Evolutionary conservation across 2,113 vertebrate species (phyloP).

Genomic region (Cheirogaleus medius): DNA sequence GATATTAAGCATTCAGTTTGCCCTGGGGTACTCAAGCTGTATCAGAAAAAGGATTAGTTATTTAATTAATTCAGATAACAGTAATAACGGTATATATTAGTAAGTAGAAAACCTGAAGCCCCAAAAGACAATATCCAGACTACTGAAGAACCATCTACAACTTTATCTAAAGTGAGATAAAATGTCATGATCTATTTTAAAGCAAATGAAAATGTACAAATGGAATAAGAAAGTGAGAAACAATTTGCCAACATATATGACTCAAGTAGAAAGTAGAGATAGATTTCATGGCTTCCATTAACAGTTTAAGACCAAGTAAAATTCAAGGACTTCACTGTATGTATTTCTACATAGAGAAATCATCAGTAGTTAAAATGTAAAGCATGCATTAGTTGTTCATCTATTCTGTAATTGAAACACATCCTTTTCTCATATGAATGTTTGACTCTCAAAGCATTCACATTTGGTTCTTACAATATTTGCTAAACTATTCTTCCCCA

Average conservation of each 20-base stretch:
- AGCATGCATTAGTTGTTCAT: constrained; percentile 56
- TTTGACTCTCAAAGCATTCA: constrained; percentile 29
- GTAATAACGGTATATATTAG: constrained; percentile 39
- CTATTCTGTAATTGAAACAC: constrained; percentile 42
- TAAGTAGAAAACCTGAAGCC: constrained; percentile 42
- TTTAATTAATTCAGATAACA: constrained; percentile 67
- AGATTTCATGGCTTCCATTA: constrained; percentile 51
- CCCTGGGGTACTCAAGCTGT: neutral
- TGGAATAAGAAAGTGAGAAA: constrained; percentile 18
- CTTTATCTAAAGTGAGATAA: constrained; percentile 15
- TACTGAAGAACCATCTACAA: neutral
- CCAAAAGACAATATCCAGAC: neutral
- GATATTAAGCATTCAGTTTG: neutral
- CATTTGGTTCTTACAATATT: constrained; percentile 66
- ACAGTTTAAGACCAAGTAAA: constrained; percentile 58
- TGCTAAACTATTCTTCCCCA: constrained; percentile 69
- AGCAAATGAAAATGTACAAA: constrained; percentile 25
- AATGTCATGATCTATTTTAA: constrained; percentile 62
- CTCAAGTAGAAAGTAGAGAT: neutral
- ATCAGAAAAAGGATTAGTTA: constrained; percentile 34
- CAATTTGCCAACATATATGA: neutral
- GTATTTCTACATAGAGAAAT: neutral
- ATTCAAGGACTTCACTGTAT: neutral
- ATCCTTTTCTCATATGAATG: constrained; percentile 44
- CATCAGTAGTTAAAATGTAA: neutral